Conservation (phyloP, 2,113 vertebrate species). For the Tyrannus savana region DNA sequence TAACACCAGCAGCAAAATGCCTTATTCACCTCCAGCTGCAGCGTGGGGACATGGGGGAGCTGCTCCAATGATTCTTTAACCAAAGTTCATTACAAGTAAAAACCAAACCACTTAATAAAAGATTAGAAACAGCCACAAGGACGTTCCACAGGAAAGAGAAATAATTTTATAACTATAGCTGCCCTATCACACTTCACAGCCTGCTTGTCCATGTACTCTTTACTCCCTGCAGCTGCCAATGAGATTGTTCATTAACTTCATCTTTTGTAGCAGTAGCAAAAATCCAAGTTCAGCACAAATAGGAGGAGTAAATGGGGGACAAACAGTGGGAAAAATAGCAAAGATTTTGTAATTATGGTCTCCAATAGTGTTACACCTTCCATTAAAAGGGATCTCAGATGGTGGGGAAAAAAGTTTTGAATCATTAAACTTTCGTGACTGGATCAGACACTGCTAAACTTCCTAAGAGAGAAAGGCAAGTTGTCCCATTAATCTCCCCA, state of each 20-base stretch:
- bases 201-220: not conserved
- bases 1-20: not conserved
- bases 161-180: not conserved
- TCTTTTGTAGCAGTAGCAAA: constrained; percentile 2
- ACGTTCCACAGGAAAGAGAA: not conserved
- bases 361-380: not conserved
- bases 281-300: not conserved
- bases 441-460: not conserved
- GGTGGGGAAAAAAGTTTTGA: constrained; percentile 32
- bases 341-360: not conserved
- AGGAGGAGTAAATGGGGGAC: not conserved
- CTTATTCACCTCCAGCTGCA: not conserved
- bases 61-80: not conserved
- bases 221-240: constrained; percentile 1
- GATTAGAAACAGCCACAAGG: not conserved
- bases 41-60: not conserved
- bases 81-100: not conserved
- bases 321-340: not conserved
- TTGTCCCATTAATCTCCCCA: not conserved
- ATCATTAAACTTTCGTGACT: constrained; percentile 51
- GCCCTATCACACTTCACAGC: not conserved
- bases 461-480: not conserved
- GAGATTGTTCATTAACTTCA: constrained; percentile 39
- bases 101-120: not conserved
- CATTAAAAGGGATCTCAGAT: not conserved